Evolutionary conservation across 2,113 vertebrate species (phyloP).

Genomic region (Sander lucioperca): DNA sequence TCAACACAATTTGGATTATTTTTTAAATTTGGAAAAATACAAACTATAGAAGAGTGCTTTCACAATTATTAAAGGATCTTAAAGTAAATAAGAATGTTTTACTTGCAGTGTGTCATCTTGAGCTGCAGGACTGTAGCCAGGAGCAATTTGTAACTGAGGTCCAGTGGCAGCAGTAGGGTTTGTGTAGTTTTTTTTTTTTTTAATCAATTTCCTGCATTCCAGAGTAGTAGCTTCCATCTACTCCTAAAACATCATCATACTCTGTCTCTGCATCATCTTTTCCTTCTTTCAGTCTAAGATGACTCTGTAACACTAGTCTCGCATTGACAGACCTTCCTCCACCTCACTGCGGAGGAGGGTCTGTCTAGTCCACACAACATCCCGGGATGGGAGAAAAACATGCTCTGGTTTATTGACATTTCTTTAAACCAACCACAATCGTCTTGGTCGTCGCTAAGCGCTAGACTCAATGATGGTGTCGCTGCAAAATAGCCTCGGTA

Average conservation of each 20-base stretch:
- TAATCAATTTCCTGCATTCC: background rate
- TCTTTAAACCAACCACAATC: too few relatives aligned
- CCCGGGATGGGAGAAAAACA: too few relatives aligned
- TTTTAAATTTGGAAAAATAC: slow-evolving; percentile 6
- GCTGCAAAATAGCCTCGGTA: too few relatives aligned
- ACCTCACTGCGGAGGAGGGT: too few relatives aligned
- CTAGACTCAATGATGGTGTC: too few relatives aligned
- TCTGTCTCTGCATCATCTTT: background rate
- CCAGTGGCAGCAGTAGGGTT: background rate
- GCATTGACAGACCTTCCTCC: too few relatives aligned
- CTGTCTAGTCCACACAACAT: too few relatives aligned
- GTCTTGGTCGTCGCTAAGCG: too few relatives aligned
- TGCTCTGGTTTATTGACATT: too few relatives aligned
- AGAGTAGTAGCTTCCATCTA: background rate
- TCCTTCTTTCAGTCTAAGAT: background rate
- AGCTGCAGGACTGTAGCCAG: background rate
- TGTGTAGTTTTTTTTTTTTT: background rate
- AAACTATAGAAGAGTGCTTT: background rate
- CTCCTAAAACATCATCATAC: background rate
- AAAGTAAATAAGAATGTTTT: background rate
- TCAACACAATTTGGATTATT: slow-evolving; percentile 25
- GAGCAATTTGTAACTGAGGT: background rate
- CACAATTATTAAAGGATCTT: background rate
- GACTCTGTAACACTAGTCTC: too few relatives aligned
- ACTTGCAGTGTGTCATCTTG: background rate